Evolutionary conservation across 1,140 invertebrate species (phyloP).

Genomic region (Cydia pomonella): DNA sequence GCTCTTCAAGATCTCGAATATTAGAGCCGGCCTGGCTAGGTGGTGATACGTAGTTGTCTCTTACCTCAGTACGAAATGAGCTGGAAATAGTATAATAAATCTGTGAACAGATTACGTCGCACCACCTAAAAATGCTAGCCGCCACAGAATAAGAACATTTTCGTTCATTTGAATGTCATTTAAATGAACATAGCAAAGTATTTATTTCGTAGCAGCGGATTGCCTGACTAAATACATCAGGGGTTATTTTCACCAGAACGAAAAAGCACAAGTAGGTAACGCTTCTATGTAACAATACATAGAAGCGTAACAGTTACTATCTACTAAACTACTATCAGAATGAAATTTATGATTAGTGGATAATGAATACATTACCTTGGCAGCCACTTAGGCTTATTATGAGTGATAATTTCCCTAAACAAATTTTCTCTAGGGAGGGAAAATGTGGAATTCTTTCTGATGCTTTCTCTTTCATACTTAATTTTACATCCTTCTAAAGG

Average conservation of each 20-base stretch:
- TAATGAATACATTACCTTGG: constrained; percentile 55
- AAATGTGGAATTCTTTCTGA: constrained; percentile 57
- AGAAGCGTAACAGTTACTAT: too few relatives aligned
- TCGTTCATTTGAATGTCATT: too few relatives aligned
- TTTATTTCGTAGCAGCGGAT: too few relatives aligned
- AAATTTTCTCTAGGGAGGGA: background rate
- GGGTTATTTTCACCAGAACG: too few relatives aligned
- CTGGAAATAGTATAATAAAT: constrained; percentile 48
- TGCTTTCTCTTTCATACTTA: constrained; percentile 66
- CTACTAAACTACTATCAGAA: background rate
- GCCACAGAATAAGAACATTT: too few relatives aligned
- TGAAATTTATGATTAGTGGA: background rate
- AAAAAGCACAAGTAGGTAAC: too few relatives aligned
- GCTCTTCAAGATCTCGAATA: constrained; percentile 54
- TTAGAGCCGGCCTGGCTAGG: constrained; percentile 43
- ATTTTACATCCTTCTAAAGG: constrained; percentile 55
- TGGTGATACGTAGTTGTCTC: constrained; percentile 59
- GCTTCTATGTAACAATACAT: too few relatives aligned
- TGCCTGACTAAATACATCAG: too few relatives aligned
- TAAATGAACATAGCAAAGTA: too few relatives aligned
- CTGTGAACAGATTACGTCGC: background rate
- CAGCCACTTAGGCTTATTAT: constrained; percentile 62
- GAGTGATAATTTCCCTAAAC: constrained; percentile 61
- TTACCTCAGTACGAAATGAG: constrained; percentile 64
- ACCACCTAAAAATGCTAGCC: too few relatives aligned